Evolutionary conservation across 2,113 vertebrate genomes (phyloP), one percentile per base, ranked within the genome.

Genomic region (Oncorhynchus gorbuscha): DNA sequence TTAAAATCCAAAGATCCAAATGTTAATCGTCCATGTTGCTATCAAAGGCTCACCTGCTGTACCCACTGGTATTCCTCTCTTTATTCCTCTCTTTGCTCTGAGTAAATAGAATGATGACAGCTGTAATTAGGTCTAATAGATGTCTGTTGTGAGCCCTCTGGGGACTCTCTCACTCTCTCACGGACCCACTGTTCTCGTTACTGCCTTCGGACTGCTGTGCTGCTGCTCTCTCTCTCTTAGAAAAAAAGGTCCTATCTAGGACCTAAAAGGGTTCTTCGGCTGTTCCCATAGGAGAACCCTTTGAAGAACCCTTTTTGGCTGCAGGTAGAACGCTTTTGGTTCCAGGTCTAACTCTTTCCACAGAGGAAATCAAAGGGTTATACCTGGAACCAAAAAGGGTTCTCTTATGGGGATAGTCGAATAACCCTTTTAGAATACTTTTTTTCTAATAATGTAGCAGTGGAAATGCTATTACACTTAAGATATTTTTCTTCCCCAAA

Each of bases 51-150:
- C 24, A 76, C 66, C 76, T 35, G 74, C 79, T 72, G 4, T 0
- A 22, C n/a, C 5, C 74, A 67, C 26, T 16, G 55, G 80, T 72
- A 74, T 55, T 45, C 3, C 28, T 28, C 28, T 28, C 28, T 28
- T 89, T 88, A 84, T 88, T 82, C 84, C 79, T 45, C 65, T 85
- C 86, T 87, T 45, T 83, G 85, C 83, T 86, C 79, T 82, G 83
- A 81, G 87, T 91, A 92, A 91, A 91, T 89, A 90, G 83, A 83
- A 91, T 90, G 91, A 90, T 90, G 87, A 83, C 85, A 92, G 90
- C 86, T 89, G 89, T 92, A 92, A 91, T 92, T 92, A 92, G 89
- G 83, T 89, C 85, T 87, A 92, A 84, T 86, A 87, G 90, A 84
- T 85, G 88, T 88, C 75, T 79, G 89, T 79, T 82, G 84, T 79